Percentiles rank a stretch among this genome's conserved stretches.
These are phyloP conservation scores for Amniataba percoides DNA, from an alignment of 2,797 vertebrate species.

Conservation along the genomic window DNA sequence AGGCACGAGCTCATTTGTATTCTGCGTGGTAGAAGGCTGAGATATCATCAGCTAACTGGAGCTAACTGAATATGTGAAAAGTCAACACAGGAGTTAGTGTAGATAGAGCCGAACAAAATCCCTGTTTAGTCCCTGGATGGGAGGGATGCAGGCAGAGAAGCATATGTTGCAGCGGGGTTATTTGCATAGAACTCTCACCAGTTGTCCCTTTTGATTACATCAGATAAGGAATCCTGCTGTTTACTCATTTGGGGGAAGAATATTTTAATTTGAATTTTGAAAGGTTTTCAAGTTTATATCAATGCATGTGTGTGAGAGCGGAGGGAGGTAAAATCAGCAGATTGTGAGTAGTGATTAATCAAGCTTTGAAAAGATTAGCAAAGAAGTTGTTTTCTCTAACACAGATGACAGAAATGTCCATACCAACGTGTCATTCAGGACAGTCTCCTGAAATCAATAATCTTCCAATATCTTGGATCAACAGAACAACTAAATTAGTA, in stretches of 20 bases:
- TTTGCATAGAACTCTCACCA: constrained; percentile 81
- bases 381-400: too few relatives aligned
- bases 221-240: constrained; percentile 78
- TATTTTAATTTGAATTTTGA: constrained; percentile 79
- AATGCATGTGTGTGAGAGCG: background rate
- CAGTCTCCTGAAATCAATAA: background rate
- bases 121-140: constrained; percentile 66
- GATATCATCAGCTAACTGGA: constrained; percentile 44
- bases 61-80: constrained; percentile 42
- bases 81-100: constrained; percentile 30
- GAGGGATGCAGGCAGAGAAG: constrained; percentile 41
- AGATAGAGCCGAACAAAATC: constrained; percentile 52
- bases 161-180: constrained; percentile 75
- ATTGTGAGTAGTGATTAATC: constrained; percentile 24
- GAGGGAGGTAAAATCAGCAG: background rate
- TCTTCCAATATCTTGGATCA: background rate
- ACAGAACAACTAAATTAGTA: background rate
- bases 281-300: constrained; percentile 65
- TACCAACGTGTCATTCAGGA: background rate
- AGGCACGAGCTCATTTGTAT: constrained; percentile 19
- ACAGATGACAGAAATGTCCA: too few relatives aligned
- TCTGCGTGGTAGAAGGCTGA: background rate
- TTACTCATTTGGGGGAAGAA: constrained; percentile 67
- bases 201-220: constrained; percentile 84
- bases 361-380: background rate